Percentiles rank a stretch among this genome's conserved stretches.
These are phyloP conservation scores for Oreochromis mossambicus DNA, from an alignment of 2,797 vertebrate genomes.

Conservation along the genomic window DNA sequence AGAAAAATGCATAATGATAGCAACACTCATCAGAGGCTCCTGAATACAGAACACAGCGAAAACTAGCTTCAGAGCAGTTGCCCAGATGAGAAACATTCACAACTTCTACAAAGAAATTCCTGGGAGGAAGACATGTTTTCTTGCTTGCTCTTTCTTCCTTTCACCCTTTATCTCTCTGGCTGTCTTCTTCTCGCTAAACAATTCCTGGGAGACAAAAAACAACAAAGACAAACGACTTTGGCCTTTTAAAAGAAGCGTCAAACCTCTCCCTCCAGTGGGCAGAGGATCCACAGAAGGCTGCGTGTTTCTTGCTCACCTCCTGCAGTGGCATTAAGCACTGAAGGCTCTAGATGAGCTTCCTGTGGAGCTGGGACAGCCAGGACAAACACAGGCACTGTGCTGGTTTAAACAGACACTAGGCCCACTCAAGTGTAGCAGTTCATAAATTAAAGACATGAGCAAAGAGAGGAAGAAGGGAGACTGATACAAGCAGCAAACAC, in stretches of 20 bases:
- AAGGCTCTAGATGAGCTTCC: slow-evolving; percentile 51
- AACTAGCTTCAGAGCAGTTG: slow-evolving; percentile 14
- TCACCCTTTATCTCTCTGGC: slow-evolving; percentile 33
- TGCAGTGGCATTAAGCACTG: slow-evolving; percentile 62
- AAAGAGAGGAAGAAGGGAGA: slow-evolving; percentile 50
- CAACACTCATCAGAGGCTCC: neutral
- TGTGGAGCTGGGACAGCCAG: slow-evolving; percentile 55
- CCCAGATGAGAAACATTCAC: slow-evolving; percentile 38
- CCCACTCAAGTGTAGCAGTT: slow-evolving; percentile 66
- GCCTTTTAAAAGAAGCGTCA: slow-evolving; percentile 61
- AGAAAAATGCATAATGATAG: neutral
- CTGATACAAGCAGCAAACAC: slow-evolving; percentile 58
- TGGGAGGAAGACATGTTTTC: slow-evolving; percentile 5
- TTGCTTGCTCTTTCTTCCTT: slow-evolving; percentile 5
- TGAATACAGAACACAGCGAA: neutral
- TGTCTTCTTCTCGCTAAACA: slow-evolving; percentile 37
- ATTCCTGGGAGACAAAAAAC: slow-evolving; percentile 50
- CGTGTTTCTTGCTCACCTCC: slow-evolving; percentile 52
- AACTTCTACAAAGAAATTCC: slow-evolving; percentile 19
- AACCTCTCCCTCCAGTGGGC: slow-evolving; percentile 44
- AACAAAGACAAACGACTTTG: slow-evolving; percentile 69
- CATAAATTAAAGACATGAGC: slow-evolving; percentile 67
- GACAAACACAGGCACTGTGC: slow-evolving; percentile 58
- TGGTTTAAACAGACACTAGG: slow-evolving; percentile 58
- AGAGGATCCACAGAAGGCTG: slow-evolving; percentile 49